Evolutionary conservation across 2,888 invertebrate species (phyloP).

Genomic region (Diploptera punctata): DNA sequence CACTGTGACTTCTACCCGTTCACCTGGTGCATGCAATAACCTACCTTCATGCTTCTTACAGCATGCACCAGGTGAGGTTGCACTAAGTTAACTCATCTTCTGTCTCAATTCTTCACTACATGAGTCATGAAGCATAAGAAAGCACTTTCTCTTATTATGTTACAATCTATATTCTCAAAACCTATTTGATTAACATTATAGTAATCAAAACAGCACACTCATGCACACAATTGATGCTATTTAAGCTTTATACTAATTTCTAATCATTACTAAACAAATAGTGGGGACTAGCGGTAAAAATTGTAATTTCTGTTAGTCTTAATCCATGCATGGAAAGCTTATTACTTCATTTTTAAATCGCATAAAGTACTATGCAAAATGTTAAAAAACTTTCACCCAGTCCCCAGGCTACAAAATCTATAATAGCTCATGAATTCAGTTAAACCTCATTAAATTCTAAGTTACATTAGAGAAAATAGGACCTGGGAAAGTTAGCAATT

Average conservation of each 20-base stretch:
- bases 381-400: no score
- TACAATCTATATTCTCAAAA: slow-evolving; percentile 3
- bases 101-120: background rate
- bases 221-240: slow-evolving; percentile 11
- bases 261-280: background rate
- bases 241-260: background rate
- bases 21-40: slow-evolving; percentile 42
- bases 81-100: slow-evolving; percentile 33
- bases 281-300: background rate
- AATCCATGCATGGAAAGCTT: no score
- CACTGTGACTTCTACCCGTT: slow-evolving; percentile 28
- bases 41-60: slow-evolving; percentile 47
- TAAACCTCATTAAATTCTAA: no score
- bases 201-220: background rate
- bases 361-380: no score
- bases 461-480: no score
- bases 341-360: no score
- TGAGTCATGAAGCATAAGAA: slow-evolving; percentile 11
- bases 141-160: background rate
- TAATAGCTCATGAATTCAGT: no score
- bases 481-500: no score
- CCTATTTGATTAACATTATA: background rate
- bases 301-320: no score
- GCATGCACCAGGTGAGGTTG: slow-evolving; percentile 51
- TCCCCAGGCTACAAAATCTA: no score